Evolutionary conservation across 2,113 vertebrate genomes (phyloP).

Genomic region (Sciurus niger): DNA sequence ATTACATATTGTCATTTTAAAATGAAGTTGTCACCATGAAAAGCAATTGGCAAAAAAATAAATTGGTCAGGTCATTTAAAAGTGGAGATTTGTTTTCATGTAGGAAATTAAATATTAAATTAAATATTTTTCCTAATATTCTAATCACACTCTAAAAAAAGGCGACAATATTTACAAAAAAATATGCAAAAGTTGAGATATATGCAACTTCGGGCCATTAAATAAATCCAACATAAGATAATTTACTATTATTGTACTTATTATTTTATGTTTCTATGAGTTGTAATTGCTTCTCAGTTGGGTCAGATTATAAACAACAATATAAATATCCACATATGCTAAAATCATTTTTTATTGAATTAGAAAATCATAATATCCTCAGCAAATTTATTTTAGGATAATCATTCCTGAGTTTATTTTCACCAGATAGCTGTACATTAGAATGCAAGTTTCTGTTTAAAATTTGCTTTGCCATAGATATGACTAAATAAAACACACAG

Average conservation of each 20-base stretch:
- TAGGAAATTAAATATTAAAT: neutral
- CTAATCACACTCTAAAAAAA: neutral
- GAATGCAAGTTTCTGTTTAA: neutral
- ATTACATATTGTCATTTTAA: constrained; percentile 37
- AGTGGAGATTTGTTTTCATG: constrained; percentile 16
- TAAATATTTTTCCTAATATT: constrained; percentile 12
- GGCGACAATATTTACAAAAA: neutral
- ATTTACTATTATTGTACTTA: neutral
- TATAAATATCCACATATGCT: neutral
- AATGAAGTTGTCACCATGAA: constrained; percentile 13
- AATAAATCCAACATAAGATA: neutral
- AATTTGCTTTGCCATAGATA: neutral
- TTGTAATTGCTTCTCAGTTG: neutral
- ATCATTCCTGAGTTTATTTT: neutral
- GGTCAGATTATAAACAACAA: neutral
- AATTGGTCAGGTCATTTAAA: neutral
- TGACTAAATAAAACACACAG: neutral
- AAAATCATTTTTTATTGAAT: constrained; percentile 12
- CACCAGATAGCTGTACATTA: neutral
- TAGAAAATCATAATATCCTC: neutral
- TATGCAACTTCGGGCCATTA: neutral
- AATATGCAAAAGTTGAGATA: neutral
- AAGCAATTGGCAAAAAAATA: constrained; percentile 25
- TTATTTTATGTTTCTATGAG: neutral
- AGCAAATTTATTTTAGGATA: constrained; percentile 6